Base-by-base conservation (phyloP, 2,888 invertebrate genomes). In the Microchrysa polita region DNA sequence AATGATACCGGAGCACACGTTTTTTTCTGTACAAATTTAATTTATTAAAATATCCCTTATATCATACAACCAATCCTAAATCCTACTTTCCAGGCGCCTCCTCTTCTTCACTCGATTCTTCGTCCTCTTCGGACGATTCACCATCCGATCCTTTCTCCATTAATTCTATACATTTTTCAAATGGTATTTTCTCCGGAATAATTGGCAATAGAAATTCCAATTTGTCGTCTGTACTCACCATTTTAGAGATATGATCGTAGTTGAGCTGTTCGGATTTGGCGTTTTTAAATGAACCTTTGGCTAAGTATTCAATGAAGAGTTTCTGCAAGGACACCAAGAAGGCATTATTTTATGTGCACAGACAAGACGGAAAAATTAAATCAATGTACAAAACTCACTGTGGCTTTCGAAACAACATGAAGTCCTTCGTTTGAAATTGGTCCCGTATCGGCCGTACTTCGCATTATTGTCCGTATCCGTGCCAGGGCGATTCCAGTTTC, bases 391-490 rank as follows among this genome's bases (percentile, higher is more conserved):
- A 53, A 34, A 53, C 60, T 12, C 67, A 76, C 77, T 1, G 75
- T 74, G 5, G 77, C 75, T 74, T 75, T 77, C 14, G 77, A 74
- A 57, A 77, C 74, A 9, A 75, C 75, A 40, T 81, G 80, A 0
- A 84, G 77, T 0, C 81, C 83, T 74, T 84, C 83, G 72, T 80
- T 80, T 12, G 78, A 79, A 1, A 83, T 82, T 23, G 80, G 79
- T 0, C 83, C 84, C 0, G 83, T 83, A 73, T 83, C 82, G 74
- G 82, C 78, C 0, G 83, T 83, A 75, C 83, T 83, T 76, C 83
- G 83, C 83, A 84, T 84, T 44, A 84, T 84, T n/a, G 82, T 82
- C 2, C 81, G 79, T 23, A 84, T 81, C 10, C 83, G 83, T n/a
- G 20, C 40, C n/a, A 65, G 40, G n/a, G 42, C 59, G 23, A 73